A percentile compares a stretch with the other conserved stretches of the same genome.
phyloP scores from a whole-genome alignment of 1,140 invertebrate genomes.

The Drosophila quadrilineata region DNA sequence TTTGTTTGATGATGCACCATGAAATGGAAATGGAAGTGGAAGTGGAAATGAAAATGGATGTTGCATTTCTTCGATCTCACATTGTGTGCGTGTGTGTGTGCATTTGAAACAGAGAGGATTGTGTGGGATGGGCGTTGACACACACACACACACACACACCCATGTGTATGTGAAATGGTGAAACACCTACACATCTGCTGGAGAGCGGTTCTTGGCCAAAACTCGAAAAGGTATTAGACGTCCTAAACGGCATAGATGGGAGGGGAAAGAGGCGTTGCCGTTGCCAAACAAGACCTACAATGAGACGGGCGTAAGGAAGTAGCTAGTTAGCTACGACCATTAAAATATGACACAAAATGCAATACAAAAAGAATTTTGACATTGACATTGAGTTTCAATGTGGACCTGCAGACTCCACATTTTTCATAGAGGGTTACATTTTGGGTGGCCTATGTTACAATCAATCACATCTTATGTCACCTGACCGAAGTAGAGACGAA shows the following conservation, averaged over 20 bases:
- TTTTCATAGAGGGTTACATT: too few species aligned
- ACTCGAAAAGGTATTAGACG: too few species aligned
- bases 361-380: slow-evolving; percentile 41
- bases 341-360: slow-evolving; percentile 50
- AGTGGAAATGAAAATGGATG: too few species aligned
- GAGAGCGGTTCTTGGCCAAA: neutral
- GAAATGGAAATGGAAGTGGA: too few species aligned
- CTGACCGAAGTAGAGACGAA: neutral
- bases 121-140: slow-evolving; percentile 52
- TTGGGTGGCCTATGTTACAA: slow-evolving; percentile 46
- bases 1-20: slow-evolving; percentile 46
- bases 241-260: too few species aligned
- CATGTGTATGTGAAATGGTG: too few species aligned
- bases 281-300: slow-evolving; percentile 50
- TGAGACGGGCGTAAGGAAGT: slow-evolving; percentile 68
- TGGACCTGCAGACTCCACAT: too few species aligned
- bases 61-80: slow-evolving; percentile 45
- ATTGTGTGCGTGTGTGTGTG: slow-evolving; percentile 16
- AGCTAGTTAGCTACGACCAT: slow-evolving; percentile 69
- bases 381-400: neutral
- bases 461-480: neutral
- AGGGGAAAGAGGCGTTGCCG: slow-evolving; percentile 20
- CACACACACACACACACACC: slow-evolving; percentile 48
- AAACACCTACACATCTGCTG: slow-evolving; percentile 12
- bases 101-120: slow-evolving; percentile 50